phyloP scores from a whole-genome alignment of 2,113 vertebrate genomes.

The Oncorhynchus kisutch region DNA sequence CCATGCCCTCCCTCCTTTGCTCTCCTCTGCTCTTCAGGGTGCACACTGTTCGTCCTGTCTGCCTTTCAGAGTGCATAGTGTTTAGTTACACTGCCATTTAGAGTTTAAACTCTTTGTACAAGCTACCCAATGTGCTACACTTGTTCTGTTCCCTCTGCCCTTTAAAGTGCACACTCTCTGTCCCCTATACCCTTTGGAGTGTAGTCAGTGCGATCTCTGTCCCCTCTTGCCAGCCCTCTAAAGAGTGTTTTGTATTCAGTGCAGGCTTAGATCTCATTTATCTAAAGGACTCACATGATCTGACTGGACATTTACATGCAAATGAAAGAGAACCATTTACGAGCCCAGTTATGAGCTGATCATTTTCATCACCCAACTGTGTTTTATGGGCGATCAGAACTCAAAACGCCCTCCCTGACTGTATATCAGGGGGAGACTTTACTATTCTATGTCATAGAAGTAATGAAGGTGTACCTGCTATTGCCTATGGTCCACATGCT shows the following conservation, averaged over 20 bases:
- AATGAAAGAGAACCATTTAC: conserved; percentile 64
- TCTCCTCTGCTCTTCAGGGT: conserved; percentile 10
- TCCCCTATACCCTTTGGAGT: conserved; percentile 30
- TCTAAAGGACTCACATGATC: not conserved
- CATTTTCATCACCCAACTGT: conserved; percentile 46
- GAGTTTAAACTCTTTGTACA: no score
- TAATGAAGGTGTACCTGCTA: conserved; percentile 38
- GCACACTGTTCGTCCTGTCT: not conserved
- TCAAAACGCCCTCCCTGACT: conserved; percentile 33
- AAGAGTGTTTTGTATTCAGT: not conserved
- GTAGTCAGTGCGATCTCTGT: not conserved
- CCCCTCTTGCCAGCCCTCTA: not conserved
- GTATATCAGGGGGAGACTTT: conserved; percentile 49
- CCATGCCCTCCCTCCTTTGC: not conserved
- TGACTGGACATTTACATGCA: conserved; percentile 58
- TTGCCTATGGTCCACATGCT: conserved; percentile 25
- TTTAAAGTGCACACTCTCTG: conserved; percentile 8
- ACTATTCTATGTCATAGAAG: conserved; percentile 42
- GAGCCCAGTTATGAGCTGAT: conserved; percentile 55
- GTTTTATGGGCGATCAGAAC: conserved; percentile 58
- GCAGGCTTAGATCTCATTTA: not conserved
- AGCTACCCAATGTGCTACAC: no score
- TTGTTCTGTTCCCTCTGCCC: not conserved
- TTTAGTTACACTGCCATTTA: no score
- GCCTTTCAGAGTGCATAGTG: no score